These are phyloP conservation scores for Andinoacara biseriatus DNA, from an alignment of 2,113 vertebrate genomes.

Conservation along the genomic window DNA sequence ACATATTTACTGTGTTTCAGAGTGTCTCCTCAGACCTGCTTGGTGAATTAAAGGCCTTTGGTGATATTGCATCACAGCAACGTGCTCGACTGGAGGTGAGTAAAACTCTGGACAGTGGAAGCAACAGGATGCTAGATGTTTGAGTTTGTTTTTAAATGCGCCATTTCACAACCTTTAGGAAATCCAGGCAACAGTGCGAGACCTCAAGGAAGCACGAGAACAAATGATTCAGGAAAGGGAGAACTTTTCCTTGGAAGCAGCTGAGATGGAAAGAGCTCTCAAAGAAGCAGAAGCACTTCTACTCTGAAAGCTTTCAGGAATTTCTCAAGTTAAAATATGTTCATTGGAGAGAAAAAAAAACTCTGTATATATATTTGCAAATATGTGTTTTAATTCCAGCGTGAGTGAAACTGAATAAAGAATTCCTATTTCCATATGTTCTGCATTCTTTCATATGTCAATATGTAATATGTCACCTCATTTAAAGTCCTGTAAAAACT, in stretches of 20 bases:
- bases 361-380: neutral
- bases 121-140: neutral
- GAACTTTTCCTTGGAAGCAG: conserved; percentile 64
- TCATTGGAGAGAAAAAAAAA: neutral
- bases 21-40: conserved; percentile 70
- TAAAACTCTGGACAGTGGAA: neutral
- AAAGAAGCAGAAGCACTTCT: conserved; percentile 70
- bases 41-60: conserved; percentile 68
- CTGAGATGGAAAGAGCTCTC: conserved; percentile 71
- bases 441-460: neutral
- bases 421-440: neutral
- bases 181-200: conserved; percentile 68
- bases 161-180: conserved; percentile 52
- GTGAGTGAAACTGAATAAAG: conserved; percentile 1
- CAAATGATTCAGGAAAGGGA: conserved; percentile 68
- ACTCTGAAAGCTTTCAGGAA: conserved; percentile 24
- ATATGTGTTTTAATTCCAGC: neutral
- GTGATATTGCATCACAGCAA: conserved; percentile 62
- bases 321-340: neutral
- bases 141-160: neutral
- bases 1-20: conserved; percentile 55
- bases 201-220: conserved; percentile 57
- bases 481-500: too few species aligned
- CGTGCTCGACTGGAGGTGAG: conserved; percentile 64
- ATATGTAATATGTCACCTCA: neutral